Conservation (phyloP, 2,113 vertebrate species). For the Odocoileus virginianus region DNA sequence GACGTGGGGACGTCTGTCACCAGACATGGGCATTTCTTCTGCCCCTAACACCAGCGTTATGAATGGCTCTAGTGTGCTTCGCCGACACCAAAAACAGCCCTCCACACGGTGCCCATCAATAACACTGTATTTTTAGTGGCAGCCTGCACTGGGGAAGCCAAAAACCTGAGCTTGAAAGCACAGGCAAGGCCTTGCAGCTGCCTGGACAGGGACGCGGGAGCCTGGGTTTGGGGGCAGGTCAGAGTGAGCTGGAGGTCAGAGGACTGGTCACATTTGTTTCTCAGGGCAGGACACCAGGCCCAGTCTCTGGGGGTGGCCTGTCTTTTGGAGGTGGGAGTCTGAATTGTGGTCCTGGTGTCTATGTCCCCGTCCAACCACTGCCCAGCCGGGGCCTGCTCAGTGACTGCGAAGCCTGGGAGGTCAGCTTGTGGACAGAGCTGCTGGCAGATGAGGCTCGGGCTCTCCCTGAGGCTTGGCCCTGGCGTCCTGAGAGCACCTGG, state of each 20-base stretch:
- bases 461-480: background rate
- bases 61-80: background rate
- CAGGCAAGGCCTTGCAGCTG: accelerated
- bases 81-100: too few species aligned
- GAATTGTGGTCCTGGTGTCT: background rate
- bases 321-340: conserved; percentile 19
- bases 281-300: background rate
- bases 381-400: background rate
- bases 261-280: conserved; percentile 32
- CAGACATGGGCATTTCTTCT: background rate
- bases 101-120: background rate
- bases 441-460: accelerated
- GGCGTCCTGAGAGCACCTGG: background rate
- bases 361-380: background rate
- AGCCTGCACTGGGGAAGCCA: accelerated
- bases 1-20: background rate
- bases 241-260: background rate
- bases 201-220: background rate
- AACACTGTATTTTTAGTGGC: background rate
- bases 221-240: background rate
- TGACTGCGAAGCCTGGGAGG: accelerated
- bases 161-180: background rate
- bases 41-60: accelerated
- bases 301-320: background rate
- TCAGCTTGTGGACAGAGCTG: background rate